Evolutionary conservation across 2,113 vertebrate genomes (phyloP).

Genomic region (Thinocorus orbignyianus): DNA sequence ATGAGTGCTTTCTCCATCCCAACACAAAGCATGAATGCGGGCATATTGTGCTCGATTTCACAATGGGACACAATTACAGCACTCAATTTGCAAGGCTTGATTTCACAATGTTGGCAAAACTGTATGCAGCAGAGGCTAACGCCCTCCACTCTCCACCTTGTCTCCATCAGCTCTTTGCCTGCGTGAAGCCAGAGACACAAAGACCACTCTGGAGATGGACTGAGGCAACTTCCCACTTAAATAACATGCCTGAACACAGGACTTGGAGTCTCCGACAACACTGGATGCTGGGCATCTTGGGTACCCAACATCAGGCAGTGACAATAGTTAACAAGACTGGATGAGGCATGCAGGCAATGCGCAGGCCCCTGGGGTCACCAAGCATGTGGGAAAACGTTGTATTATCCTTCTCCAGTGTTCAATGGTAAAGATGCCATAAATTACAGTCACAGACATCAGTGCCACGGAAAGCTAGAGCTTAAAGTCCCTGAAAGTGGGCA

Average conservation of each 20-base stretch:
- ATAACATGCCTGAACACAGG: accelerated
- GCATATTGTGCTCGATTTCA: background rate
- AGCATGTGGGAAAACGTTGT: background rate
- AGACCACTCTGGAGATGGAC: accelerated
- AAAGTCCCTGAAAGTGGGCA: background rate
- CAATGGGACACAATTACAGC: background rate
- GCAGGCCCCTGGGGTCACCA: background rate
- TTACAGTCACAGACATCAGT: no score
- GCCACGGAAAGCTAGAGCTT: background rate
- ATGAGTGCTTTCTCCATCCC: background rate
- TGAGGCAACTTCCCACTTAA: background rate
- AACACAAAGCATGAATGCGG: background rate
- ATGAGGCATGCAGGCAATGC: accelerated
- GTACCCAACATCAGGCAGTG: background rate
- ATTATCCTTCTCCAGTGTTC: background rate
- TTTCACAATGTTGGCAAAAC: background rate
- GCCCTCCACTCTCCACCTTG: background rate
- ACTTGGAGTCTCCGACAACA: background rate
- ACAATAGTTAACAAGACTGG: background rate
- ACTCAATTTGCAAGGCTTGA: background rate
- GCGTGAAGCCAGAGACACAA: background rate
- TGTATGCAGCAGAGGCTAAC: background rate
- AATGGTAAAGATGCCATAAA: background rate
- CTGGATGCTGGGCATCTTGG: no score
- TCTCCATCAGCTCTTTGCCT: background rate